Percentiles rank a stretch among this genome's conserved stretches.
These are phyloP conservation scores for Rhynchotus rufescens DNA, from an alignment of 2,797 vertebrate species.

Conservation along the genomic window DNA sequence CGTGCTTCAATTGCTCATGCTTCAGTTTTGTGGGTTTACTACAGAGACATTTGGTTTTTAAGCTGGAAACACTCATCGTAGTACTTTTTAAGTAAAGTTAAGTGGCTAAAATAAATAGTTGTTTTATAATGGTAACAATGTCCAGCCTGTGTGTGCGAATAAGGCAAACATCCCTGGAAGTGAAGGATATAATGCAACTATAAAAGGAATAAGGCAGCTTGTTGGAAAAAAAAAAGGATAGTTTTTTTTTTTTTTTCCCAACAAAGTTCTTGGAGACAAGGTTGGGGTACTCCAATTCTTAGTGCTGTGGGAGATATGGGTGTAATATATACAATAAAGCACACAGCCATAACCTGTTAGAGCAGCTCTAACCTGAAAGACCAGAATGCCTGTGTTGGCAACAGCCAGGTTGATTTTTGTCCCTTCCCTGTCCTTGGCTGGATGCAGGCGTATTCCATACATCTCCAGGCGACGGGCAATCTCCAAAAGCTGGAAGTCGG, in stretches of 20 bases:
- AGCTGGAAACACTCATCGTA: no score
- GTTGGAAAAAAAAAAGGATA: background rate
- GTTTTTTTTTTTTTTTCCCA: background rate
- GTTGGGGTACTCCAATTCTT: background rate
- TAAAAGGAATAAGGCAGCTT: background rate
- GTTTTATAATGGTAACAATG: background rate
- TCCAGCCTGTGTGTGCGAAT: background rate
- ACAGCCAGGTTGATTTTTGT: conserved; percentile 93
- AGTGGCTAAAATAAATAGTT: background rate
- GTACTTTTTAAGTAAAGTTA: background rate
- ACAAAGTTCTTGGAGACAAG: background rate
- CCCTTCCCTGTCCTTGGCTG: conserved; percentile 96
- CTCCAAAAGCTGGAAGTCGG: conserved; percentile 95
- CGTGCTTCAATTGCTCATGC: background rate
- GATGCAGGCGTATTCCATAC: conserved; percentile 94
- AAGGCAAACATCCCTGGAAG: background rate
- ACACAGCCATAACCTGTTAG: background rate
- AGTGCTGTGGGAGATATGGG: background rate
- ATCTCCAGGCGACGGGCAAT: conserved; percentile 94
- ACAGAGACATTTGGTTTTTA: background rate
- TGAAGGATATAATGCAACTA: background rate
- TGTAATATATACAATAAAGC: background rate
- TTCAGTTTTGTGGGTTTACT: background rate
- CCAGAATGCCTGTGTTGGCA: conserved; percentile 93
- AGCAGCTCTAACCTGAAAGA: conserved; percentile 90